phyloP scores from a whole-genome alignment of 2,888 invertebrate genomes.

The Dasypolia templi region DNA sequence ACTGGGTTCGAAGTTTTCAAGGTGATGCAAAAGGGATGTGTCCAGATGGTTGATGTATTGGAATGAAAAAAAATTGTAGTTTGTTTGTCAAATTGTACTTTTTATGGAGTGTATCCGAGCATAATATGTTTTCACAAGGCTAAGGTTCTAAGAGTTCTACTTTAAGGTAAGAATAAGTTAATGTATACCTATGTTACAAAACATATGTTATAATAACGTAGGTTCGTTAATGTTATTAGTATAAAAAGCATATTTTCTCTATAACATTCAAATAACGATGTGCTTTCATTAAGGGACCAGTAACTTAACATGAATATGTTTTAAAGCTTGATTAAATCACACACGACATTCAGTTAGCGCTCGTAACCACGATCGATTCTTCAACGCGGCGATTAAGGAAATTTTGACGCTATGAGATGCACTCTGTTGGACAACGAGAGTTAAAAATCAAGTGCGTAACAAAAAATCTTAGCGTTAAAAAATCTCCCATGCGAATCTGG shows the following conservation, averaged over 20 bases:
- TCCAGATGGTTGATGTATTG: background rate
- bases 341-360: background rate
- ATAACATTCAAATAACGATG: background rate
- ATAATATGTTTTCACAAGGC: background rate
- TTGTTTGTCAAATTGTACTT: too few relatives aligned
- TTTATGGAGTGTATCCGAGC: too few relatives aligned
- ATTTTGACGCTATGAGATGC: background rate
- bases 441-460: too few relatives aligned
- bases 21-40: slow-evolving; percentile 10
- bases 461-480: too few relatives aligned
- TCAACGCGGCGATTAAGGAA: too few relatives aligned
- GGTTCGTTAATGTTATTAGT: too few relatives aligned
- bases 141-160: background rate
- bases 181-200: too few relatives aligned
- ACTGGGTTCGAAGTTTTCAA: slow-evolving; percentile 32
- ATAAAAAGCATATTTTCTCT: too few relatives aligned
- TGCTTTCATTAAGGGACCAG: background rate
- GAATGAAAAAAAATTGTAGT: too few relatives aligned
- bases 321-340: background rate
- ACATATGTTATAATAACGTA: too few relatives aligned
- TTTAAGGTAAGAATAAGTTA: background rate
- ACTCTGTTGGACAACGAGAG: too few relatives aligned
- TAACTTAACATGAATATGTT: background rate
- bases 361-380: background rate
- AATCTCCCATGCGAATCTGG: too few relatives aligned